A percentile compares a stretch with the other conserved stretches of the same genome.
Evolutionary conservation across 2,888 invertebrate genomes (phyloP).

Genomic region (Dromius quadrimaculatus): DNA sequence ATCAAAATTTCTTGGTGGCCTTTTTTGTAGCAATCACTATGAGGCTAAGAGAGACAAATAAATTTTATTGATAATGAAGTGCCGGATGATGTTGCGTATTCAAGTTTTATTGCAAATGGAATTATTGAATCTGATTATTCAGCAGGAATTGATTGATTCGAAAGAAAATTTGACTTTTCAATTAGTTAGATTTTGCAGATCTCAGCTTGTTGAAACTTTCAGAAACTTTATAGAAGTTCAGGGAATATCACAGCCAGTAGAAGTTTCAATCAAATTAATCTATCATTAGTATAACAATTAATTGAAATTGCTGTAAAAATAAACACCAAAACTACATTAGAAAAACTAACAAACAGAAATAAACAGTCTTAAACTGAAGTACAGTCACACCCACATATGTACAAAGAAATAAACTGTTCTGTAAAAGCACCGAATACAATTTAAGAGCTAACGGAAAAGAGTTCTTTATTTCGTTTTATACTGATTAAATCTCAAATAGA

Average conservation of each 20-base stretch:
- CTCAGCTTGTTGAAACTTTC: too few relatives aligned
- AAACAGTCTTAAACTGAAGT: too few relatives aligned
- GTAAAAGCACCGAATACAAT: too few relatives aligned
- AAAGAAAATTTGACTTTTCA: slow-evolving; percentile 5
- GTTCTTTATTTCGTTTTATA: too few relatives aligned
- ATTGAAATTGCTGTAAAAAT: background rate
- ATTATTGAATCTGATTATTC: slow-evolving; percentile 10
- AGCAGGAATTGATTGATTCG: slow-evolving; percentile 14
- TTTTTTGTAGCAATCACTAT: too few relatives aligned
- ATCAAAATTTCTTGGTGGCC: too few relatives aligned
- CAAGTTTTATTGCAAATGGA: slow-evolving; percentile 7
- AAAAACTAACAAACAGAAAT: slow-evolving; percentile 13
- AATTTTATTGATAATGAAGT: slow-evolving; percentile 14
- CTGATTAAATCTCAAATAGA: slow-evolving; percentile 23
- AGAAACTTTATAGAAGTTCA: background rate
- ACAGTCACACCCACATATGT: too few relatives aligned
- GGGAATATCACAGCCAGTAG: background rate
- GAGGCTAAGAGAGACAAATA: too few relatives aligned
- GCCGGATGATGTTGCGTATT: slow-evolving; percentile 6
- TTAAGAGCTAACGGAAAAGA: background rate
- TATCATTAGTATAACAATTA: background rate
- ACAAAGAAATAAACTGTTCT: too few relatives aligned
- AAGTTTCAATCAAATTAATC: background rate
- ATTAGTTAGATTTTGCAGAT: background rate
- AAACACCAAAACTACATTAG: slow-evolving; percentile 22